Evolutionary conservation across 2,113 vertebrate genomes (phyloP), one percentile per base, ranked within the genome.

Genomic region (Periophthalmodon schlosseri): DNA sequence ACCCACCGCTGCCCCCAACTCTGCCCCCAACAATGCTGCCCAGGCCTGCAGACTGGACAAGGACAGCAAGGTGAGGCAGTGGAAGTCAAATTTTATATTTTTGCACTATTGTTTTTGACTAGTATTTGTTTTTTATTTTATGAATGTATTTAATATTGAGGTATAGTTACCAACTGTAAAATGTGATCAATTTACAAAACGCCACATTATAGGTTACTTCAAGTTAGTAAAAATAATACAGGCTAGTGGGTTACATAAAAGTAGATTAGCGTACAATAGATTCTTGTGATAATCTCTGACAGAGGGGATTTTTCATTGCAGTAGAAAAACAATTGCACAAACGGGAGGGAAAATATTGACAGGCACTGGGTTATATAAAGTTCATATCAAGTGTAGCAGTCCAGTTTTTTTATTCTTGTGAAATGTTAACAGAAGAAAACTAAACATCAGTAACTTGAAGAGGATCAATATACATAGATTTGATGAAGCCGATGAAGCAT

Each of bases 41-140:
- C 85, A 91, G 46, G 78, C 89, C 66, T 88, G 86, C 91, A 94
- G 95, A 87, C 89, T 93, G 84, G 98, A 99, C 76, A 98, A 97
- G 83, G 97, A 98, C 24, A 78, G 86, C 84, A 99, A 97, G 95
- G 97, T 99, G 73, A 69, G 78, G 10, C 65, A 36, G 34, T 24
- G 7, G 28, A 63, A 7, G 7, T 6, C 50, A 56, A n/a, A n/a
- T 18, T 57, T 21, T 23, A 57, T 21, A 57, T n/a, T 57, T 23
- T 21, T 10, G 10, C 10, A 44, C 10, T 44, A 2, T 44, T 2
- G 8, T 44, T 28, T 28, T 2, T 28, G 28, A 28, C 2, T 28
- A 28, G 28, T 28, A 28, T 28, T 28, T 28, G 28, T 28, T 28
- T 44, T 39, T 44, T 44, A 44, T 44, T 9, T 44, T 44, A 44